Conservation (phyloP, 1,140 invertebrate genomes). For the Heliconius hewitsoni region DNA sequence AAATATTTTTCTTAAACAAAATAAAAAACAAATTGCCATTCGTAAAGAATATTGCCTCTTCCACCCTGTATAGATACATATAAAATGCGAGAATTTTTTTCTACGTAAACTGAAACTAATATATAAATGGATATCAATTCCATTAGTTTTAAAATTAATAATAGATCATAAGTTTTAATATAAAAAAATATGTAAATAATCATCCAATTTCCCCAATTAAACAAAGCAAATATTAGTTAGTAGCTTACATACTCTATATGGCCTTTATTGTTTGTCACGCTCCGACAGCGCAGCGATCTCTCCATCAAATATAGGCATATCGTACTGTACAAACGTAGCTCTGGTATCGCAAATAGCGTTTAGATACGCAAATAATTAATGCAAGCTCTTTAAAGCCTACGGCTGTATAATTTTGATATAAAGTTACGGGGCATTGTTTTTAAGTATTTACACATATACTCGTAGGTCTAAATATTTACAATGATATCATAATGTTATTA, state of each 20-base stretch:
- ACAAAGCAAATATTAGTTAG: background rate
- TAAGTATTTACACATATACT: background rate
- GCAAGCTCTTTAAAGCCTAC: background rate
- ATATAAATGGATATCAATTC: no score
- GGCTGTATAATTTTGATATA: background rate
- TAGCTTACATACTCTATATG: background rate
- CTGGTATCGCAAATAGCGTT: background rate
- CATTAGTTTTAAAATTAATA: no score
- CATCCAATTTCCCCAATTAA: background rate
- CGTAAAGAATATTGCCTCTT: no score
- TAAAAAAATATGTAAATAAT: background rate
- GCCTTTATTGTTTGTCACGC: background rate
- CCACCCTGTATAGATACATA: no score
- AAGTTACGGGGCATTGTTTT: background rate
- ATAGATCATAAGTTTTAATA: background rate
- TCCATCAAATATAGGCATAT: conserved; percentile 12
- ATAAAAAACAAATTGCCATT: no score
- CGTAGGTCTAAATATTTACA: background rate
- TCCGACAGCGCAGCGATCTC: background rate
- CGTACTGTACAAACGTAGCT: background rate
- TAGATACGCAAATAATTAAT: background rate
- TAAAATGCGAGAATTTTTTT: no score
- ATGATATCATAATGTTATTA: background rate
- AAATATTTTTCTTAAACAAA: no score
- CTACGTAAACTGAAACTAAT: no score